A percentile compares a stretch with the other conserved stretches of the same genome.
phyloP scores from a whole-genome alignment of 1,140 invertebrate species.

The Tribolium madens region DNA sequence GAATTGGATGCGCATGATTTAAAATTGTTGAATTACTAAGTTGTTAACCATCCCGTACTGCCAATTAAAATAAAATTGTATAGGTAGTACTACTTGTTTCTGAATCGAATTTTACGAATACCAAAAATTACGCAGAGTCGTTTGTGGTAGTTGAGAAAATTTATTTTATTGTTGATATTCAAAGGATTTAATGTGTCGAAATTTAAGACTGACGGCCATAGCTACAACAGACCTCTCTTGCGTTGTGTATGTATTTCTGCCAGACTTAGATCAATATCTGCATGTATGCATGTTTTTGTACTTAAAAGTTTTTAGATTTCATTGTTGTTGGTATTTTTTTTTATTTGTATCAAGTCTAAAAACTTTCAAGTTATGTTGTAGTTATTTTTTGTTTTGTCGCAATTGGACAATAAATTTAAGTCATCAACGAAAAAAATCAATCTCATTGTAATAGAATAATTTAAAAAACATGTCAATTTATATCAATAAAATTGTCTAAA shows the following conservation, averaged over 20 bases:
- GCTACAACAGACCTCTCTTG: conserved; percentile 37
- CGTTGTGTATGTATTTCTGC: conserved; percentile 21
- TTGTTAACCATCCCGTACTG: conserved; percentile 33
- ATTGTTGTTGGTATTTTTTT: conserved; percentile 4
- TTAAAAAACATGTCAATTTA: conserved; percentile 46
- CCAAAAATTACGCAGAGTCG: conserved; percentile 6
- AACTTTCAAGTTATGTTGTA: conserved; percentile 38
- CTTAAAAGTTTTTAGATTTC: conserved; percentile 46
- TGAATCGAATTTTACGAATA: neutral
- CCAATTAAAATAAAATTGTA: conserved; percentile 22
- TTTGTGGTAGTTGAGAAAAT: conserved; percentile 17
- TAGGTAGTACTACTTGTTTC: conserved; percentile 17
- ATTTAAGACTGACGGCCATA: neutral
- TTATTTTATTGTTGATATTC: conserved; percentile 24
- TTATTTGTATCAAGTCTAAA: conserved; percentile 9
- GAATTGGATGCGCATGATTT: conserved; percentile 14
- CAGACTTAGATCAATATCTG: conserved; percentile 40
- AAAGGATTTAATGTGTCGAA: conserved; percentile 27
- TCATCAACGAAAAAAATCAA: conserved; percentile 39
- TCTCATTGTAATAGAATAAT: conserved; percentile 39
- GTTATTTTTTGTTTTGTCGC: conserved; percentile 21
- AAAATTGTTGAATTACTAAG: conserved; percentile 25
- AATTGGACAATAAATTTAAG: conserved; percentile 44
- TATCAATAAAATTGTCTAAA: conserved; percentile 36
- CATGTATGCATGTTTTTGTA: conserved; percentile 44